phyloP scores from a whole-genome alignment of 1,140 invertebrate genomes.

The Drosophila arawakana region DNA sequence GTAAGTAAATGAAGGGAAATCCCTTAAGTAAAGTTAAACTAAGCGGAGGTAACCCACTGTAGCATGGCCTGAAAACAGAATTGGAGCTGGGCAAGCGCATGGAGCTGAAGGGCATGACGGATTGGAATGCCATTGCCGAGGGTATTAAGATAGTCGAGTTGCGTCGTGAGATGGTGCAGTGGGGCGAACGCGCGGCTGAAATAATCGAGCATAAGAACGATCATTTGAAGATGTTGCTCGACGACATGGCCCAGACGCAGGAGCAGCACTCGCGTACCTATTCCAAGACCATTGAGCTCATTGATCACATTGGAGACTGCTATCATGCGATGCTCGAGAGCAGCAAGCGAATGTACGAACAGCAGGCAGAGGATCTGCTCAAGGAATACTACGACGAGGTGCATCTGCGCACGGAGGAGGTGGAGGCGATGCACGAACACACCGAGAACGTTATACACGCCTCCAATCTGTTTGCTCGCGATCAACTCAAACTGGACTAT shows the following conservation, averaged over 20 bases:
- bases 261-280: constrained; percentile 54
- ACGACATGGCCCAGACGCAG: constrained; percentile 68
- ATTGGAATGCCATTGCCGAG: constrained; percentile 68
- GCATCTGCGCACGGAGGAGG: constrained; percentile 56
- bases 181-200: constrained; percentile 53
- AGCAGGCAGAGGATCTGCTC: constrained; percentile 67
- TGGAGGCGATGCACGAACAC: constrained; percentile 60
- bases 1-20: constrained; percentile 32
- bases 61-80: constrained; percentile 66
- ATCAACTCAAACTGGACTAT: constrained; percentile 64
- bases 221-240: constrained; percentile 61
- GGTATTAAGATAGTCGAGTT: constrained; percentile 68
- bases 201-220: constrained; percentile 65
- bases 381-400: constrained; percentile 72
- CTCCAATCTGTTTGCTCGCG: constrained; percentile 60
- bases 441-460: constrained; percentile 76
- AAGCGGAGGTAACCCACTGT: background rate
- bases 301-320: constrained; percentile 72
- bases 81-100: constrained; percentile 70
- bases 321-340: constrained; percentile 61
- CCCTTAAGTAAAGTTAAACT: background rate
- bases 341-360: constrained; percentile 54
- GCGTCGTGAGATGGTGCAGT: constrained; percentile 56
- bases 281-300: constrained; percentile 54
- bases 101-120: constrained; percentile 47